Evolutionary conservation across 2,113 vertebrate genomes (phyloP), one percentile per base, ranked within the genome.

Genomic region (Phyllostomus discolor): DNA sequence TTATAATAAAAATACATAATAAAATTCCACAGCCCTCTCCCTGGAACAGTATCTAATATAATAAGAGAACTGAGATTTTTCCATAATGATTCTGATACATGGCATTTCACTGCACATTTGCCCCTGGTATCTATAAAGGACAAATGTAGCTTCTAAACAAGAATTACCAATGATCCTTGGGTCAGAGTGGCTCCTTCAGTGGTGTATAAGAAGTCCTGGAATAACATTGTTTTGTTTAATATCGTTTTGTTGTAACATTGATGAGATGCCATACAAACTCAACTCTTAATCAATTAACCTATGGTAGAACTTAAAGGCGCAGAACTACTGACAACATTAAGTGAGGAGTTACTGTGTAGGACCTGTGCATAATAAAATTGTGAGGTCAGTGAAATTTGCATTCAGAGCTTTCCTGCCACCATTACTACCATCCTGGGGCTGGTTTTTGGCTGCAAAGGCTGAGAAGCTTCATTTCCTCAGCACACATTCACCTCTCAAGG

Each of bases 1-100:
- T 67, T 88, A 69, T 82, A 69, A 82, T 89, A 87, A 90, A 87
- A 95, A 79, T 92, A n/a, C 67, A 10, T 88, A 59, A 54, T 86
- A 82, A 96, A 94, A 82, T 12, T 67, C 75, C 62, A 46, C 57
- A 91, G 26, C 22, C 31, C 38, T 91, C n/a, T 80, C 41, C 73
- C 43, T 88, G 41, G 31, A 94, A 38, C 50, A 66, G 2, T 86
- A 88, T 70, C 76, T 75, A 76, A 90, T 90, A 69, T 87, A 83
- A 24, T 94, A 89, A 75, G 87, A 82, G 31, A 75, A 73, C 52
- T 69, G 62, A 33, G n/a, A 52, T 90, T 93, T 86, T 76, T 41
- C 43, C 35, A 46, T 57, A 50, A 67, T 93, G 85, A 90, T 94
- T 50, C 43, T 96, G 62, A 88, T 70, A 91, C 66, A 91, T 90